A percentile compares a stretch with the other conserved stretches of the same genome.
These are phyloP conservation scores for Agonopterix alstromeriana DNA, from an alignment of 2,888 invertebrate genomes.

Conservation along the genomic window DNA sequence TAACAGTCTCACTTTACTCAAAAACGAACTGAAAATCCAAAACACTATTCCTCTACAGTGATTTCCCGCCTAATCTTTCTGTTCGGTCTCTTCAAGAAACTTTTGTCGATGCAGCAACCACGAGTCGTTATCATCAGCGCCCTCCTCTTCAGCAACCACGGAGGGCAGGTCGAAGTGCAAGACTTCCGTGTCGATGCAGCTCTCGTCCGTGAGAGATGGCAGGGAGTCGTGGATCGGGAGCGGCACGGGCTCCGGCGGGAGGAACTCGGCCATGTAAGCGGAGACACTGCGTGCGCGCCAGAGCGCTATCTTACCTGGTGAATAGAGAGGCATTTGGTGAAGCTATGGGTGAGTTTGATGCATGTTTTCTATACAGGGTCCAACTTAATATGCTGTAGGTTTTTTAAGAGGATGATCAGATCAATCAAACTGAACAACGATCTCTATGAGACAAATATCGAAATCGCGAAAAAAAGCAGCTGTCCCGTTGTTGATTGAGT, in stretches of 20 bases:
- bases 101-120: constrained; percentile 62
- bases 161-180: constrained; percentile 58
- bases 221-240: constrained; percentile 80
- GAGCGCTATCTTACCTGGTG: constrained; percentile 64
- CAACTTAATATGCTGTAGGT: too few relatives aligned
- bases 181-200: constrained; percentile 44
- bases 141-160: constrained; percentile 50
- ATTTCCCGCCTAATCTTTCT: constrained; percentile 11
- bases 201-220: constrained; percentile 65
- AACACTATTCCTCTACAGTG: too few relatives aligned
- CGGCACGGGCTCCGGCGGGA: constrained; percentile 83
- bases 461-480: too few relatives aligned
- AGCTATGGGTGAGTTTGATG: too few relatives aligned
- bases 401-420: too few relatives aligned
- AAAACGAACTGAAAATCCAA: too few relatives aligned
- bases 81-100: constrained; percentile 56
- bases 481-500: too few relatives aligned
- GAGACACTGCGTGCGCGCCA: constrained; percentile 85
- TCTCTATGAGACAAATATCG: too few relatives aligned
- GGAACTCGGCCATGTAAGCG: constrained; percentile 80
- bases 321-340: neutral
- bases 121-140: constrained; percentile 53
- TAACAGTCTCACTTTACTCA: too few relatives aligned
- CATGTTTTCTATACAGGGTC: too few relatives aligned
- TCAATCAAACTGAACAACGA: too few relatives aligned